Conservation (phyloP, 2,888 invertebrate genomes). For the Torymus texanus region DNA sequence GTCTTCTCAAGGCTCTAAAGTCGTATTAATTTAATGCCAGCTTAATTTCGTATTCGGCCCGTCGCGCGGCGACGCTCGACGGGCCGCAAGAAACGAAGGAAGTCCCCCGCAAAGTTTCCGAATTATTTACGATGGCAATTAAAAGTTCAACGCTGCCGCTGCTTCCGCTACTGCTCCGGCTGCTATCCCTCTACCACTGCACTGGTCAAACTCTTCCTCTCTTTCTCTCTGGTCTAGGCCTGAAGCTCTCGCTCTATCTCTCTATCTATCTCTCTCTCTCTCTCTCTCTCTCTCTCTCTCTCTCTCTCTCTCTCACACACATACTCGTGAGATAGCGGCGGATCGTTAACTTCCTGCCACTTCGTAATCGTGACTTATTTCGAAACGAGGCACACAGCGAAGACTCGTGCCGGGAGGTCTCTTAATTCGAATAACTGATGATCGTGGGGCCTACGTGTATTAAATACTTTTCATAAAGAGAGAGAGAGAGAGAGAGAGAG, state of each 20-base stretch:
- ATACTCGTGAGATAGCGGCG: conserved; percentile 41
- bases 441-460: conserved; percentile 15
- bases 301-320: conserved; percentile 31
- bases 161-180: conserved; percentile 35
- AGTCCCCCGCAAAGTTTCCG: conserved; percentile 68
- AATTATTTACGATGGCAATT: conserved; percentile 75
- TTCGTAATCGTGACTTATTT: conserved; percentile 62
- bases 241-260: background rate
- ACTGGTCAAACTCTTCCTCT: conserved; percentile 29
- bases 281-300: conserved; percentile 36
- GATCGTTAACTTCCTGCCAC: conserved; percentile 63
- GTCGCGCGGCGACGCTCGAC: conserved; percentile 50
- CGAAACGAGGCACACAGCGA: conserved; percentile 48
- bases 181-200: too few relatives aligned
- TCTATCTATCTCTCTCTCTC: conserved; percentile 38
- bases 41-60: conserved; percentile 72
- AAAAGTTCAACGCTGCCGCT: conserved; percentile 67
- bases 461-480: conserved; percentile 40
- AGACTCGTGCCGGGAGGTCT: conserved; percentile 15
- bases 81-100: conserved; percentile 60
- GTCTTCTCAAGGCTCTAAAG: conserved; percentile 64
- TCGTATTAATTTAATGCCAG: conserved; percentile 73
- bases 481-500: background rate
- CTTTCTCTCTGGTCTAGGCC: too few relatives aligned
- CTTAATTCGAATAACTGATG: too few relatives aligned